Conservation (phyloP, 2,888 invertebrate species). For the Rotaria macrura region DNA sequence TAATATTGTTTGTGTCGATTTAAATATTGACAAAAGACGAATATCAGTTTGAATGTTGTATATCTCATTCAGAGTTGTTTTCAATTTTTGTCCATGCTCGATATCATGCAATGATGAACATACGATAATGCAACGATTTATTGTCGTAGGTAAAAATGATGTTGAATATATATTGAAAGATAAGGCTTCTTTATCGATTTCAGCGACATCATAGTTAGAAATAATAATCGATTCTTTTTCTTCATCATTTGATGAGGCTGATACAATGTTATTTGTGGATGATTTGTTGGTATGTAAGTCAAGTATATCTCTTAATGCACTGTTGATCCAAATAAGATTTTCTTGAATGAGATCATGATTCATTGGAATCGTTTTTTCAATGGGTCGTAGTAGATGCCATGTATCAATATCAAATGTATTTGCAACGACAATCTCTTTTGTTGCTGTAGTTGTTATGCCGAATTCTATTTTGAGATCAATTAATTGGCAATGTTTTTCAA, state of each 20-base stretch:
- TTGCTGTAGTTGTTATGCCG: neutral
- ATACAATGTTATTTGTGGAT: neutral
- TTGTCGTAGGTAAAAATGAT: neutral
- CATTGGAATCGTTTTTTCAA: neutral
- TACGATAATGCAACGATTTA: neutral
- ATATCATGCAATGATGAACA: neutral
- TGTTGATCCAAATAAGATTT: neutral
- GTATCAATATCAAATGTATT: neutral
- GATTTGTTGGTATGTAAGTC: neutral
- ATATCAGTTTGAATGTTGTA: neutral
- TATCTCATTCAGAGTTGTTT: neutral
- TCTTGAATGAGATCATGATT: neutral
- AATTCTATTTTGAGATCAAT: conserved; percentile 5
- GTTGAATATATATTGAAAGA: neutral
- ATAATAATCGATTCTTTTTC: neutral
- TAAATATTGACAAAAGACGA: neutral
- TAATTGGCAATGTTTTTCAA: neutral
- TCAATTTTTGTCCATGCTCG: neutral
- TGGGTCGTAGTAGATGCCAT: neutral
- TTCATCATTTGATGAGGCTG: neutral
- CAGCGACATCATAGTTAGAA: neutral
- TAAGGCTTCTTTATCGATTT: neutral
- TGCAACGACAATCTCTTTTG: conserved; percentile 15
- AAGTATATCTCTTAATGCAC: neutral
- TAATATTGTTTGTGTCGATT: conserved; percentile 2